These are phyloP conservation scores for Lepidurus couesii DNA, from an alignment of 1,140 invertebrate species.

Conservation along the genomic window DNA sequence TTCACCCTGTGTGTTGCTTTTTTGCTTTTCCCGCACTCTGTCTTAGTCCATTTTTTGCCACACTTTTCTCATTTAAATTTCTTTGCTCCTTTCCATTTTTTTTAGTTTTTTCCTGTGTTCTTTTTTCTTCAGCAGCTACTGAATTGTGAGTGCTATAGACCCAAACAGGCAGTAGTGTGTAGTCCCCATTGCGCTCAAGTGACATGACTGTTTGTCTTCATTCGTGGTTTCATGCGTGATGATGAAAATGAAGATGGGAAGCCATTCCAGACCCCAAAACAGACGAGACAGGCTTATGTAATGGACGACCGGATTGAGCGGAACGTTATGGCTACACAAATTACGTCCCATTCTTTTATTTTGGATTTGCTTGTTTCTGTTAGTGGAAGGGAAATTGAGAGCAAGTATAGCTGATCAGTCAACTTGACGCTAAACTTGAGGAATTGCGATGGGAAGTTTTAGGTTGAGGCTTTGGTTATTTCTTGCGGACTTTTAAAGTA, in stretches of 20 bases:
- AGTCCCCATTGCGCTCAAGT: slow-evolving; percentile 15
- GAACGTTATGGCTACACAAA: slow-evolving; percentile 9
- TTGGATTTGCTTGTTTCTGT: no score
- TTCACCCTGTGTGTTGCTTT: slow-evolving; percentile 10
- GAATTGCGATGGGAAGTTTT: not conserved
- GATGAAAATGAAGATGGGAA: slow-evolving; percentile 19
- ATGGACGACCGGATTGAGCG: not conserved
- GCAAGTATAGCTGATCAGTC: no score
- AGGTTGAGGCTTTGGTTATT: not conserved
- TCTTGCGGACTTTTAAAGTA: not conserved
- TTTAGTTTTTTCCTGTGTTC: not conserved
- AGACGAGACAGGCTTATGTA: not conserved
- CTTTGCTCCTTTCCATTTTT: not conserved
- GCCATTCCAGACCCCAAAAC: not conserved
- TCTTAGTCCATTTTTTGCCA: slow-evolving; percentile 15
- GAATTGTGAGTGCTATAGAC: not conserved
- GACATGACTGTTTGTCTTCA: slow-evolving; percentile 15
- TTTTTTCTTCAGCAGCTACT: not conserved
- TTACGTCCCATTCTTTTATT: not conserved
- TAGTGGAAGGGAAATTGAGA: no score
- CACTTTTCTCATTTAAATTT: not conserved
- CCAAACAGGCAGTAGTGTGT: not conserved
- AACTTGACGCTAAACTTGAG: no score
- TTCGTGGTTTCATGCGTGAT: not conserved
- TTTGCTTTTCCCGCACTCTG: not conserved